These are phyloP conservation scores for Sceloporus tristichus DNA, from an alignment of 2,113 vertebrate species.

Conservation along the genomic window DNA sequence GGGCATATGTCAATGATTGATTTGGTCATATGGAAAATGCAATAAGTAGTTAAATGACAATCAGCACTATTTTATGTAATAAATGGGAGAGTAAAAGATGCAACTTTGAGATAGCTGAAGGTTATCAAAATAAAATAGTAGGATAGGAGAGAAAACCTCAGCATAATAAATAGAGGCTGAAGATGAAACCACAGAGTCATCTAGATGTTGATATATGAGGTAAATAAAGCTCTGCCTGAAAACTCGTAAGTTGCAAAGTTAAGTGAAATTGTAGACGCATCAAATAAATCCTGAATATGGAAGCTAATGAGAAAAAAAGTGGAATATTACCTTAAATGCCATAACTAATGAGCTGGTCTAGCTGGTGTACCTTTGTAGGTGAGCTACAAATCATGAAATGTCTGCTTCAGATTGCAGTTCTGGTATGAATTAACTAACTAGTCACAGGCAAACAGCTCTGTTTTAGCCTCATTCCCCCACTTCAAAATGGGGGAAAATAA, in stretches of 20 bases:
- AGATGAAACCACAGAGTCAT: conserved; percentile 10
- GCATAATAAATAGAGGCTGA: conserved; percentile 11
- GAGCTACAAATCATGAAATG: neutral
- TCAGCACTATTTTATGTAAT: neutral
- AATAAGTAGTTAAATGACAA: conserved; percentile 22
- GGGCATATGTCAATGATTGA: neutral
- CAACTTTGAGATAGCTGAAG: conserved; percentile 12
- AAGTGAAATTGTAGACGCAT: conserved; percentile 7
- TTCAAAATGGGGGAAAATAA: neutral
- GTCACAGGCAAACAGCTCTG: neutral
- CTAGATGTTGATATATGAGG: conserved; percentile 9
- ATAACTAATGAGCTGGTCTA: conserved; percentile 11
- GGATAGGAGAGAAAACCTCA: neutral
- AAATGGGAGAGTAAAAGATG: conserved; percentile 8
- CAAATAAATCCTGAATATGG: neutral
- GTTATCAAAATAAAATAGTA: conserved; percentile 18
- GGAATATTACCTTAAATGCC: neutral
- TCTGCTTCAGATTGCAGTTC: neutral
- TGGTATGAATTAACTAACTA: neutral
- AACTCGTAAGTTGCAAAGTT: neutral
- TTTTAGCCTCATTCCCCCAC: neutral
- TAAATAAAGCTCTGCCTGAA: conserved; percentile 7
- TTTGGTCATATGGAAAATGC: neutral
- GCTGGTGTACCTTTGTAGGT: neutral
- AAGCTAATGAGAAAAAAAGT: neutral